Base-by-base conservation (phyloP, 2,888 invertebrate species). In the Timandra comae region DNA sequence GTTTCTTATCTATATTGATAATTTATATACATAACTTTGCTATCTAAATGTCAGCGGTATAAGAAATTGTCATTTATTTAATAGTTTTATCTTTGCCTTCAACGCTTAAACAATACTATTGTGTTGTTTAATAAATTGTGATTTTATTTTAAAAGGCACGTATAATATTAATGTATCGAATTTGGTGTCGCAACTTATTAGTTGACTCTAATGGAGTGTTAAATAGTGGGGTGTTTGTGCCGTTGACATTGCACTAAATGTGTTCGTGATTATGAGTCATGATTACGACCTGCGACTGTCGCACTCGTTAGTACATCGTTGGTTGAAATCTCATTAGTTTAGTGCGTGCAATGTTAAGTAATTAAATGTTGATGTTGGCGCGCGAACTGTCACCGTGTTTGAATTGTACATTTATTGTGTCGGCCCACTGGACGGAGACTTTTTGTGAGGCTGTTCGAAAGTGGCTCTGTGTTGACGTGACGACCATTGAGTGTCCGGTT, bases 1-100 rank as follows among this genome's bases (percentile, higher is more conserved):
- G 68, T 73, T 61, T 57, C 70, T 81, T 85, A 84, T 85, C 84
- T 75, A 48, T 71, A 74, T 73, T 79, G 82, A 84, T 84, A 82
- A 76, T 77, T 72, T 69, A 72, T 65, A 73, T 71, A 65, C 72
- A 73, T 70, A 74, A 66, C 65, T 66, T 52, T 51, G 56, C 53
- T 77, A 77, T 82, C 79, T 74, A 54, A 58, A 59, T 70, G 75
- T 64, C 73, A 69, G 61, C 62, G 56, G 51, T 58, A 55, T 69
- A 75, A 74, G 77, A 75, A 74, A 77, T 64, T 70, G 68, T 67
- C 66, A 61, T 58, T 69, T 57, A 59, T 57, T 63, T 53, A 64
- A 59, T 68, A 77, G 72, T 77, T 63, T 72, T 76, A 79, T 79
- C 76, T 70, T 53, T 42, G 50, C 54, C 60, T 56, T 55, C 52